These are phyloP conservation scores for Hippocampus mohnikei DNA, from an alignment of 2,113 vertebrate genomes.

Conservation along the genomic window DNA sequence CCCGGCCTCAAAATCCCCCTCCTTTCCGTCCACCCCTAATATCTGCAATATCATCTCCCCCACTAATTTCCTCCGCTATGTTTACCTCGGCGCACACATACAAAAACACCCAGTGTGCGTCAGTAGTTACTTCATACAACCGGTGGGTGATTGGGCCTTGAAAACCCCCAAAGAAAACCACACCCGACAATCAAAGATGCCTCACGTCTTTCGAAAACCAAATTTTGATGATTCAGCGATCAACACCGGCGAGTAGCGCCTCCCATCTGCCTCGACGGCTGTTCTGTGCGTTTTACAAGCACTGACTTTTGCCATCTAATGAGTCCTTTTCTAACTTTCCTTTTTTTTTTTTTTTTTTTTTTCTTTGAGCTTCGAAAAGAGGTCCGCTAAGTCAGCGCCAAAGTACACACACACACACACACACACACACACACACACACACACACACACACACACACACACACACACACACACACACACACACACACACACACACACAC, in stretches of 20 bases:
- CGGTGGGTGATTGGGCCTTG: background rate
- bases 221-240: slow-evolving; percentile 55
- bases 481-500: slow-evolving; percentile 14
- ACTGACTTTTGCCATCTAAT: slow-evolving; percentile 34
- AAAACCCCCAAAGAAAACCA: slow-evolving; percentile 20
- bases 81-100: slow-evolving; percentile 39
- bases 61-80: slow-evolving; percentile 14
- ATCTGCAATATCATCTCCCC: slow-evolving; percentile 31
- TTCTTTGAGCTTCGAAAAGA: background rate
- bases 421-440: slow-evolving; percentile 3
- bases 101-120: slow-evolving; percentile 21
- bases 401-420: slow-evolving; percentile 18
- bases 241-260: slow-evolving; percentile 18
- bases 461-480: slow-evolving; percentile 12
- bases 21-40: slow-evolving; percentile 25
- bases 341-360: background rate
- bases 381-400: slow-evolving; percentile 38
- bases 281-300: slow-evolving; percentile 44
- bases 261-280: background rate
- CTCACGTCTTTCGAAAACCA: background rate
- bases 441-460: too few species aligned
- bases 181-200: slow-evolving; percentile 24
- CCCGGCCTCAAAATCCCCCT: slow-evolving; percentile 30
- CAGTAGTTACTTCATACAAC: slow-evolving; percentile 12
- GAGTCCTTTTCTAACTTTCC: slow-evolving; percentile 19